Conservation (phyloP, 2,113 vertebrate genomes). For the Galemys pyrenaicus region DNA sequence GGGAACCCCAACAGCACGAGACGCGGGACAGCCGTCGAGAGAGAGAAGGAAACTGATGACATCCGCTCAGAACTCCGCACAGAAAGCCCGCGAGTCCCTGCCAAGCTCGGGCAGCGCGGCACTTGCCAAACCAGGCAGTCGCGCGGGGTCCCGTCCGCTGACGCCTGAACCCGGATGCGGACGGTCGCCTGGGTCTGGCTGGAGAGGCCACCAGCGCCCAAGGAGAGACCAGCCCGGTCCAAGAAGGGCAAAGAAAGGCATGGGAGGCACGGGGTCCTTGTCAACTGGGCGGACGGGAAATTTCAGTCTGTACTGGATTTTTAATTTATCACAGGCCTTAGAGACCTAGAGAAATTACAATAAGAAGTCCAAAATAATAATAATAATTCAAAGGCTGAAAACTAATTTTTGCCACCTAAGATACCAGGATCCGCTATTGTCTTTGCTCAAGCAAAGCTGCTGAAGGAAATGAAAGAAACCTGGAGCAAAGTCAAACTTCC, state of each 20-base stretch:
- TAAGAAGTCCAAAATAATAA: not conserved
- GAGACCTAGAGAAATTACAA: conserved; percentile 12
- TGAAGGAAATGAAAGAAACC: conserved; percentile 33
- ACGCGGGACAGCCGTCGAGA: not conserved
- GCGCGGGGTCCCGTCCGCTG: too few relatives aligned
- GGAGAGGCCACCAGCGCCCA: not conserved
- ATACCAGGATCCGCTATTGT: not conserved
- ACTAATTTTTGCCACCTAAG: conserved; percentile 45
- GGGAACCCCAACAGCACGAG: conserved; percentile 45
- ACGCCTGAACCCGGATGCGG: not conserved
- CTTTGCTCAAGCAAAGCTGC: not conserved
- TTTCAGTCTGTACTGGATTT: conserved; percentile 20
- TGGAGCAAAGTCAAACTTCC: conserved; percentile 64
- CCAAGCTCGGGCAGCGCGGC: conserved; percentile 31
- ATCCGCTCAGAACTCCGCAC: not conserved
- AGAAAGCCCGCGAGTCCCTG: conserved; percentile 56
- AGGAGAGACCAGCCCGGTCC: not conserved
- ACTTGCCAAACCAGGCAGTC: conserved; percentile 32
- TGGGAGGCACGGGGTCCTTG: not conserved
- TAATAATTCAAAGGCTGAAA: conserved; percentile 46
- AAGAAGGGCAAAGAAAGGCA: conserved; percentile 38
- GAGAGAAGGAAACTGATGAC: conserved; percentile 33
- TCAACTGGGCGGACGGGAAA: not conserved
- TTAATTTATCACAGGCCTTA: conserved; percentile 46
- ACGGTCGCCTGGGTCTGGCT: not conserved